Evolutionary conservation across 2,113 vertebrate genomes (phyloP).

Genomic region (Sylvia atricapilla): DNA sequence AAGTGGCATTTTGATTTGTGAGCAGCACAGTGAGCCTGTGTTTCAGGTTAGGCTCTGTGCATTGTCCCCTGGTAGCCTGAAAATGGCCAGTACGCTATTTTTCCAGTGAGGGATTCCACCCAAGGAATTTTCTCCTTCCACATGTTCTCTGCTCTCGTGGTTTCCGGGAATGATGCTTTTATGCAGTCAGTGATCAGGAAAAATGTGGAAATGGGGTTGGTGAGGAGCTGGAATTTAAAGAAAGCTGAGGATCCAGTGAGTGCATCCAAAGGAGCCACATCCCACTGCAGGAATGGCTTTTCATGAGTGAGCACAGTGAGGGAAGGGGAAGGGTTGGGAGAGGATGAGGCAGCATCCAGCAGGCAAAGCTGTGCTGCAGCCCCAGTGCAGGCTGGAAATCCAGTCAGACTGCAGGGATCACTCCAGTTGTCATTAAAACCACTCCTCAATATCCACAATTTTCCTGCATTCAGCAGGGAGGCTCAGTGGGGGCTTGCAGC

Average conservation of each 20-base stretch:
- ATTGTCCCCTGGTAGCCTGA: not conserved
- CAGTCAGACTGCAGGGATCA: not conserved
- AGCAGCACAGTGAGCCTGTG: not conserved
- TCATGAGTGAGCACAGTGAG: not conserved
- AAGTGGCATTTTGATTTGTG: not conserved
- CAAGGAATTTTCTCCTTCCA: not conserved
- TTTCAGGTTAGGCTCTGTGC: not conserved
- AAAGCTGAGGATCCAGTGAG: not conserved
- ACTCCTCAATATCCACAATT: not conserved
- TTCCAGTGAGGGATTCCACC: not conserved
- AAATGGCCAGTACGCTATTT: not conserved
- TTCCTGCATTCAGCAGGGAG: not conserved
- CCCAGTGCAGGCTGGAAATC: not conserved
- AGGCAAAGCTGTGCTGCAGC: not conserved
- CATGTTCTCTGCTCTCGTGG: fast-evolving
- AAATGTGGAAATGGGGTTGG: not conserved
- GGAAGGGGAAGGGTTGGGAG: not conserved
- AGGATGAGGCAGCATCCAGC: not conserved
- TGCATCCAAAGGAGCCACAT: not conserved
- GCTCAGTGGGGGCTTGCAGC: not conserved
- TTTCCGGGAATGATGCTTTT: not conserved
- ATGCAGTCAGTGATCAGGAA: not conserved
- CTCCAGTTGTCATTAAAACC: not conserved
- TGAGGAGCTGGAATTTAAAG: not conserved
- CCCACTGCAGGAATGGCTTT: not conserved